Evolutionary conservation across 2,888 invertebrate genomes (phyloP).

Genomic region (Hedychridium roseum): DNA sequence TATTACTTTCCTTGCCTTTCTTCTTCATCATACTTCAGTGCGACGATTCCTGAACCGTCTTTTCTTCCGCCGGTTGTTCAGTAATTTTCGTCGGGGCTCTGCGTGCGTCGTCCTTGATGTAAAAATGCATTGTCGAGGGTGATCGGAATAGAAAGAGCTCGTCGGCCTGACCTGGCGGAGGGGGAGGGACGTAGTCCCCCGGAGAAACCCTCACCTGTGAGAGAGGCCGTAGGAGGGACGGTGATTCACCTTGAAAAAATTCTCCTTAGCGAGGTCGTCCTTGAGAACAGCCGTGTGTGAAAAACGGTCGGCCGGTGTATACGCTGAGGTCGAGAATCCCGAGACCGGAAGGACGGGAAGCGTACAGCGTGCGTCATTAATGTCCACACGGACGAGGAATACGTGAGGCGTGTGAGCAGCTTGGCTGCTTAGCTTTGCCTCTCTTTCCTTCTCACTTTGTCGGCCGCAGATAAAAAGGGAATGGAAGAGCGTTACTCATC

Average conservation of each 20-base stretch:
- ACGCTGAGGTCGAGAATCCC: conserved; percentile 29
- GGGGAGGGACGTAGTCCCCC: conserved; percentile 3
- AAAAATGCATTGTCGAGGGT: no score
- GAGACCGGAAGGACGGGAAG: conserved; percentile 27
- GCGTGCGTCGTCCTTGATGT: no score
- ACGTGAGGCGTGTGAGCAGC: no score
- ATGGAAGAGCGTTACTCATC: background rate
- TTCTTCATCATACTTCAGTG: no score
- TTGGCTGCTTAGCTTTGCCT: no score
- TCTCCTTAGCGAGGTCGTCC: conserved; percentile 45
- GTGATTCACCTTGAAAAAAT: conserved; percentile 54
- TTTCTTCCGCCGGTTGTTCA: no score
- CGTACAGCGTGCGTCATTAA: conserved; percentile 18
- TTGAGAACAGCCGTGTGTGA: conserved; percentile 30
- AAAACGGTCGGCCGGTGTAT: conserved; percentile 22
- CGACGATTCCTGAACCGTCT: no score
- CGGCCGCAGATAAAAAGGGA: background rate
- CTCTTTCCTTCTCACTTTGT: background rate
- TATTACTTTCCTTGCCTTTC: no score
- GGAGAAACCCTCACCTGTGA: conserved; percentile 20
- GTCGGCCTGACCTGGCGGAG: background rate
- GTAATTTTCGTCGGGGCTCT: no score
- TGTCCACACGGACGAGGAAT: background rate
- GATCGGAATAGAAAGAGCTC: background rate
- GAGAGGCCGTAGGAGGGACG: conserved; percentile 26